phyloP scores from a whole-genome alignment of 92 coral and sea anemone genomes.

The Parazoanthus atlanticus region DNA sequence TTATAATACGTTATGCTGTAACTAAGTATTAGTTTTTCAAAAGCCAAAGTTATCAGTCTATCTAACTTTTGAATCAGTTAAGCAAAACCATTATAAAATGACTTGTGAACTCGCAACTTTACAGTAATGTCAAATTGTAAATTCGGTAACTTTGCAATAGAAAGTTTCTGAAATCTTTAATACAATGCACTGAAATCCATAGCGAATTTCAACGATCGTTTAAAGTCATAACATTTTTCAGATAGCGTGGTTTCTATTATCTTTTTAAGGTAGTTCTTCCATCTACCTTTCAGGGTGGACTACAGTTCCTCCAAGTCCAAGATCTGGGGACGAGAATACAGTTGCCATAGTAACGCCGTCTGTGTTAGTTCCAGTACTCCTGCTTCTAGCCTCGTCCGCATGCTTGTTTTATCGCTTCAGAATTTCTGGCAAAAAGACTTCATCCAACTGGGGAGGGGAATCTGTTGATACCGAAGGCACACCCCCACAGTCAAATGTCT shows the following conservation, averaged over 20 bases:
- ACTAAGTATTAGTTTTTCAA: too few relatives aligned
- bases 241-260: background rate
- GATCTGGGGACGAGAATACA: background rate
- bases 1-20: too few relatives aligned
- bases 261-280: background rate
- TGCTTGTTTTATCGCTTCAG: background rate
- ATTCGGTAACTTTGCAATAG: too few relatives aligned
- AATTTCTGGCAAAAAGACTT: background rate
- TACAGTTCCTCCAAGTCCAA: background rate
- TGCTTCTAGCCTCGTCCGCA: background rate
- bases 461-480: background rate
- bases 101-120: too few relatives aligned
- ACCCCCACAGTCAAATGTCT: background rate
- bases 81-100: too few relatives aligned
- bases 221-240: background rate
- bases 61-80: too few relatives aligned
- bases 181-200: too few relatives aligned
- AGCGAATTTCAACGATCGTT: too few relatives aligned
- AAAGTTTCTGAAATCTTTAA: too few relatives aligned
- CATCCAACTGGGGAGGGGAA: background rate
- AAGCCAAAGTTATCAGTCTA: too few relatives aligned
- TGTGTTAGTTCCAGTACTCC: background rate
- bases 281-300: background rate
- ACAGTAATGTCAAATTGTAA: too few relatives aligned
- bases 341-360: conserved; percentile 2